Evolutionary conservation across 2,113 vertebrate genomes (phyloP), one percentile per base, ranked within the genome.

Genomic region (Gymnobelideus leadbeateri): DNA sequence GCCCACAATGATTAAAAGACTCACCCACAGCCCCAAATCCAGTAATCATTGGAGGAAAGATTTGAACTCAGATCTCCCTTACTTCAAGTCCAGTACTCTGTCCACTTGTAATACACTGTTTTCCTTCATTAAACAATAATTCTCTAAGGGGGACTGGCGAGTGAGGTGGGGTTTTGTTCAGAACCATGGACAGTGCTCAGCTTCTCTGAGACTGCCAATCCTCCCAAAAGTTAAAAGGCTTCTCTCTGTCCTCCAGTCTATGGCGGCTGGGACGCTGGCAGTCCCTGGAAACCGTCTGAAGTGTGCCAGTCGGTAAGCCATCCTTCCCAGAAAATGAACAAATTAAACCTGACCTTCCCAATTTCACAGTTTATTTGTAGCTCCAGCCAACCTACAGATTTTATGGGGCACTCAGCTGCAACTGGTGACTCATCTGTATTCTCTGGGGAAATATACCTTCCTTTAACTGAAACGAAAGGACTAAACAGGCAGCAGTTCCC

Each of bases 241-340:
- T 84, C 68, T 84, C 19, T 43, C n/a, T 16, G 23, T 84, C 37
- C 68, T 84, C n/a, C 68, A 47, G 16, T 1, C 7, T 8, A 84
- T 43, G 19, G 68, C 68, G 43, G 68, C 37, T 47, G 25, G 47
- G 14, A 28, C 47, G 50, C 47, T 28, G 47, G 28, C 19, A 90
- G 49, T 90, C 46, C 10, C 46, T 49, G 19, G 68, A 43, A 51
- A 90, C 49, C 9, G 7, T 90, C 89, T 90, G 89, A 90, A 25
- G 10, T 90, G 24, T 90, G 89, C 46, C n/a, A 90, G 28, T 90
- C 10, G 21, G 28, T 14, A 47, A 90, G 89, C 24, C 89, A 90
- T 26, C 26, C 49, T 51, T 90, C 21, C 25, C 95, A 46, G 96
- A 95, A 95, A 1, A 43, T 84, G 68, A 37, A n/a, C 31, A 26